Percentiles rank a stretch among this genome's conserved stretches.
Evolutionary conservation across 2,888 invertebrate genomes (phyloP).

Genomic region (Marronus borbonicus): DNA sequence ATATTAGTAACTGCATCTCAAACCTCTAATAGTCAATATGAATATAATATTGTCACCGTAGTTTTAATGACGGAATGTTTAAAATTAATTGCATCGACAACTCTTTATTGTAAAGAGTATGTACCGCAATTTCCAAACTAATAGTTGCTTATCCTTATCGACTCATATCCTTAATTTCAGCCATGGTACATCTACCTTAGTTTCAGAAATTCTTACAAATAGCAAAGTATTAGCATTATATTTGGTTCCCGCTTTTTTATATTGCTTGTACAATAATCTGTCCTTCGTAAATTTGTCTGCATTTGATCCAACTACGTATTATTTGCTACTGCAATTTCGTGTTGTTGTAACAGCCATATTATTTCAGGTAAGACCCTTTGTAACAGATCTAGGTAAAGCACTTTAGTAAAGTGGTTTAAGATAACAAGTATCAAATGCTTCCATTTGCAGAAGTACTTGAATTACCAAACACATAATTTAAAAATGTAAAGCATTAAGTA

Average conservation of each 20-base stretch:
- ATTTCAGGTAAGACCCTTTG: slow-evolving; percentile 81
- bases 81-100: slow-evolving; percentile 83
- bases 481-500: too few relatives aligned
- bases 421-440: too few relatives aligned
- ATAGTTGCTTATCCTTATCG: not conserved
- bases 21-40: slow-evolving; percentile 83
- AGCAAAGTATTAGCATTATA: slow-evolving; percentile 83
- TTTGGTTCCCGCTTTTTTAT: slow-evolving; percentile 91
- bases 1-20: slow-evolving; percentile 94
- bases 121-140: slow-evolving; percentile 58
- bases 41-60: slow-evolving; percentile 90
- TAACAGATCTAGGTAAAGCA: not conserved
- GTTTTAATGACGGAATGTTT: slow-evolving; percentile 91
- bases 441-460: too few relatives aligned
- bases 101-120: slow-evolving; percentile 82
- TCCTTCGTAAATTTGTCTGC: slow-evolving; percentile 91
- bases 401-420: too few relatives aligned
- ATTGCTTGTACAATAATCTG: slow-evolving; percentile 96
- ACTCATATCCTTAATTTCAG: slow-evolving; percentile 71
- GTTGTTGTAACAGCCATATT: slow-evolving; percentile 94
- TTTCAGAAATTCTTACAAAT: slow-evolving; percentile 75
- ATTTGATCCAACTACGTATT: slow-evolving; percentile 97
- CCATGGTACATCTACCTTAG: slow-evolving; percentile 73
- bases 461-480: too few relatives aligned
- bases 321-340: slow-evolving; percentile 89